These are phyloP conservation scores for Luscinia megarhynchos DNA, from an alignment of 2,797 vertebrate species.

Conservation along the genomic window DNA sequence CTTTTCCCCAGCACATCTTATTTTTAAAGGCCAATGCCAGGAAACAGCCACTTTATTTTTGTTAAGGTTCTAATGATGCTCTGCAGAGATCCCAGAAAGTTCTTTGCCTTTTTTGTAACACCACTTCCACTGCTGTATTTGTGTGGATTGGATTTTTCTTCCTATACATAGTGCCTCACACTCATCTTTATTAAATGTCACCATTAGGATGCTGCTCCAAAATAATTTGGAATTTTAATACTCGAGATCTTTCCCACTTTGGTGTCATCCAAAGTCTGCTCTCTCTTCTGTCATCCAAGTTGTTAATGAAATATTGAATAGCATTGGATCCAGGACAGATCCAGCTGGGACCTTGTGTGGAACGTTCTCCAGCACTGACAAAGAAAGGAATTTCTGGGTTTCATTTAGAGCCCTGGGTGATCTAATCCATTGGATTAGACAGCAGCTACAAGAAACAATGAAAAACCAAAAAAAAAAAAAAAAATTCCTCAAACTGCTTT, in stretches of 20 bases:
- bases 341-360: neutral
- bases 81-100: neutral
- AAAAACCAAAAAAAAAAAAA: neutral
- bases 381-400: slow-evolving; percentile 41
- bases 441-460: neutral
- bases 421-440: slow-evolving; percentile 31
- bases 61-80: neutral
- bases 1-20: neutral
- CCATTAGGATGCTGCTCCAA: slow-evolving; percentile 19
- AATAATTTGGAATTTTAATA: slow-evolving; percentile 42
- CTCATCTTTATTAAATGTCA: slow-evolving; percentile 45
- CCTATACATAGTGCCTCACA: neutral
- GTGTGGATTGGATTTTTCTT: neutral
- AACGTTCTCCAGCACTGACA: slow-evolving; percentile 22
- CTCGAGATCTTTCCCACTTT: neutral
- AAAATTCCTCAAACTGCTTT: neutral
- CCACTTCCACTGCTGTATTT: neutral
- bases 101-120: neutral
- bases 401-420: slow-evolving; percentile 46
- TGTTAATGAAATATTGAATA: slow-evolving; percentile 62
- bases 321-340: slow-evolving; percentile 15
- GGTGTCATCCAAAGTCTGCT: slow-evolving; percentile 56
- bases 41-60: neutral
- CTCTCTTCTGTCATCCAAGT: slow-evolving; percentile 49
- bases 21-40: neutral